Conservation (phyloP, 2,113 vertebrate species). For the Galeopterus variegatus region DNA sequence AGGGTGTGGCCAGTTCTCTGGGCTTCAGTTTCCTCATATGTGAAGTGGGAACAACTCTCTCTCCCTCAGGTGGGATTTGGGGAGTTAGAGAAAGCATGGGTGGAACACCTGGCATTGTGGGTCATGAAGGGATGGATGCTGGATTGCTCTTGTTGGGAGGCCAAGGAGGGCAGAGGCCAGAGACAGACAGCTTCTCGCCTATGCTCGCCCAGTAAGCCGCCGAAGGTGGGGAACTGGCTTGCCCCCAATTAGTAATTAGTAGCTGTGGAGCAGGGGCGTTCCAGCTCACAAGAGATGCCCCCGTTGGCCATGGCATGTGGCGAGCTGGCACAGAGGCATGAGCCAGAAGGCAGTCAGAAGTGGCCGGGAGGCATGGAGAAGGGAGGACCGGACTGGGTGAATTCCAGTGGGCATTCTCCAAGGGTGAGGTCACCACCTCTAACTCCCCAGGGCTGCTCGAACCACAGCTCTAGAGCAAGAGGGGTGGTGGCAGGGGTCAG, state of each 20-base stretch:
- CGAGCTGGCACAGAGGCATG: background rate
- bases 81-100: background rate
- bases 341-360: background rate
- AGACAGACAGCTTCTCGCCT: background rate
- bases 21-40: background rate
- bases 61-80: background rate
- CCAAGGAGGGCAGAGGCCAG: background rate
- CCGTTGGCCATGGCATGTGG: background rate
- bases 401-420: constrained; percentile 59
- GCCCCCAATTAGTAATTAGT: background rate
- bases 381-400: background rate
- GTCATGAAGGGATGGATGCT: background rate
- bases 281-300: background rate
- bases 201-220: background rate
- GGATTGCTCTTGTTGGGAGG: too few relatives aligned
- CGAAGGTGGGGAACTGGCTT: background rate
- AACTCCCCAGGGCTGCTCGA: background rate
- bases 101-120: background rate
- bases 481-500: background rate
- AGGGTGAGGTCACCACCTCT: constrained; percentile 66
- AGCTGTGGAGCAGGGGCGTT: background rate
- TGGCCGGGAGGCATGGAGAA: background rate
- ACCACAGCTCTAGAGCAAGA: background rate
- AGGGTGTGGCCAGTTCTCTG: background rate
- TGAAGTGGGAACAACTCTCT: background rate